Evolutionary conservation across 2,113 vertebrate genomes (phyloP).

Genomic region (Oenanthe oenanthe): DNA sequence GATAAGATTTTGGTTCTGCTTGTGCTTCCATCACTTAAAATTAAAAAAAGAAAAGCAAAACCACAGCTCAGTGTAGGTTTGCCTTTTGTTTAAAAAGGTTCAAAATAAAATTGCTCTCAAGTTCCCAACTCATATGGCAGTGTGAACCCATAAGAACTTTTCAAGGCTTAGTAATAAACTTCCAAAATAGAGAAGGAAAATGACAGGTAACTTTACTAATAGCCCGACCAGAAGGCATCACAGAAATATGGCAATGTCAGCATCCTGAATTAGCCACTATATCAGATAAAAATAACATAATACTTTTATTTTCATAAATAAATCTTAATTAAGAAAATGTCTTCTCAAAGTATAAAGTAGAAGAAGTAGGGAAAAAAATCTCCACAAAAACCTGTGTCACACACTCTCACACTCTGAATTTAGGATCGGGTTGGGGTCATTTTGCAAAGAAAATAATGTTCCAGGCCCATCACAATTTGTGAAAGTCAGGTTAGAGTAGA

Average conservation of each 20-base stretch:
- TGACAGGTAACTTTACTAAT: neutral
- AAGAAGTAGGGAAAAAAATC: neutral
- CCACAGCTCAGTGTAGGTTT: neutral
- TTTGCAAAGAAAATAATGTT: conserved; percentile 64
- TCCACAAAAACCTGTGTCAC: neutral
- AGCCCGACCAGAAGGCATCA: neutral
- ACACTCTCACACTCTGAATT: neutral
- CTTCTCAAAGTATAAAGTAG: neutral
- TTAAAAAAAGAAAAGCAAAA: neutral
- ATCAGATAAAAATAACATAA: conserved; percentile 44
- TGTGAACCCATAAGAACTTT: neutral
- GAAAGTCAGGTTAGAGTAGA: conserved; percentile 58
- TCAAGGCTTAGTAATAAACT: conserved; percentile 32
- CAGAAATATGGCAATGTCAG: neutral
- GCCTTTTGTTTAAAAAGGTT: neutral
- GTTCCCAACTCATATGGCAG: neutral
- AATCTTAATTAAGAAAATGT: conserved; percentile 52
- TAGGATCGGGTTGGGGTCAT: conserved; percentile 33
- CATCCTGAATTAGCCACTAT: conserved; percentile 26
- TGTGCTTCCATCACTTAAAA: neutral
- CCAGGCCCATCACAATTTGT: conserved; percentile 23
- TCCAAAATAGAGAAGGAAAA: neutral
- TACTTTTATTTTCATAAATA: conserved; percentile 46
- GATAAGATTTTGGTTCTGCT: neutral
- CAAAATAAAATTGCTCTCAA: conserved; percentile 21